Base-by-base conservation (phyloP, 2,113 vertebrate species). In the Alethe castanea region DNA sequence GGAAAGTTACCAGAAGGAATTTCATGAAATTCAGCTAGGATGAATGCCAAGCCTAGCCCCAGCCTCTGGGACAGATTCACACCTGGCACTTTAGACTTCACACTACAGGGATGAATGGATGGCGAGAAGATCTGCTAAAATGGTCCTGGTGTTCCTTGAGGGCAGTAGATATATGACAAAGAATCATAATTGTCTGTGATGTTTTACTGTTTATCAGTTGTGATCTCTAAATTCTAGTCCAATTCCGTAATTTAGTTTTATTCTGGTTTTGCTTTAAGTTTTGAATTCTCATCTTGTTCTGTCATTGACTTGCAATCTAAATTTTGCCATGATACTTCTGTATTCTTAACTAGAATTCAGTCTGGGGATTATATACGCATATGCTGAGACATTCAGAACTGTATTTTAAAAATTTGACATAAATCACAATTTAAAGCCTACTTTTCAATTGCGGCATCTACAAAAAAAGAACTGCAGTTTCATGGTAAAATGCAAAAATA, bases 21-120 rank as follows among this genome's bases (percentile, higher is more conserved):
- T 3, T 82, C 2, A 20, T 14, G 18, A 74, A 81, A 81, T 54
- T 61, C 11, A 23, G 20, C 33, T 54, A 60, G 12, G 9, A 67
- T 29, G 14, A 73, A 44, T 31, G 14, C 3, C 26, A 76, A 52
- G 14, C 59, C 31, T 33, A 69, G 9, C 6, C 74, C 25, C 53
- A 78, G 25, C 5, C 17, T 3, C 11, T 29, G 12, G 15, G 33
- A 67, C 22, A 79, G 38, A 50, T 45, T 25, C 6, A 31, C 1
- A 10, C 5, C 2, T 6, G 6, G 6, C 7, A 28, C 6, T 14
- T 16, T 0, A 2, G 40, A 64, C 8, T 59, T 81, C 29, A 73
- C 6, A 19, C 38, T 40, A 38, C 28, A 22, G 14, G 10, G 26
- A 66, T 8, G 9, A 40, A 60, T 12, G 31, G 60, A 54, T 7